Base-by-base conservation (phyloP, 2,797 vertebrate genomes). In the Lindbergichthys nudifrons region DNA sequence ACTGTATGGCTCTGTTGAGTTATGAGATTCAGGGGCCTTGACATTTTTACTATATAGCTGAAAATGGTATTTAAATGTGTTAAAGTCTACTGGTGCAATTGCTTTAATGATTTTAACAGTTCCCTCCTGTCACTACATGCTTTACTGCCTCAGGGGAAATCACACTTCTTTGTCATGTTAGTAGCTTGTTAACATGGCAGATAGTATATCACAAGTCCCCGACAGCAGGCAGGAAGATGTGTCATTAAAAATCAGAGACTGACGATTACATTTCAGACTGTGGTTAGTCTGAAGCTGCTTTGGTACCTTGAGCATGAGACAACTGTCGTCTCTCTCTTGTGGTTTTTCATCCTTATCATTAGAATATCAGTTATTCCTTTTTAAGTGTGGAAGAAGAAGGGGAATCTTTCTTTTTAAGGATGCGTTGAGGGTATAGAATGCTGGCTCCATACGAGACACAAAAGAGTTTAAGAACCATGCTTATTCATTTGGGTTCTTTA, bases 71-170 rank as follows among this genome's bases (percentile, higher is more conserved):
- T 78, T 78, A 72, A 81, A 79, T 70, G 67, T 32, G 26, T 12
- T 14, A 62, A 10, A 56, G 47, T 82, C 52, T 73, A 50, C 67
- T 62, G 77, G 46, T 72, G 70, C 43, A 79, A 70, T 32, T 39
- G 42, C 57, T 73, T 70, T 74, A 75, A 87, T 83, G 80, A 70
- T 79, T 88, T 81, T 65, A 78, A 65, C 53, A 73, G 93, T 92
- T 92, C 90, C 92, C 91, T 93, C 85, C 84, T 96, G 94, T 94
- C 94, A 91, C 91, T 88, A 91, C 84, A 70, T 26, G 88, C 68
- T 39, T 50, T 10, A 5, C n/a, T 15, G 57, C 73, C 79, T 77
- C 65, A 1, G 68, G 70, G 67, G 68, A 78, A 71, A 71, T 83
- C 62, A n/a, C 77, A 46, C 58, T 73, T 48, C 80, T 85, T 82